These are phyloP conservation scores for Micronisus gabar DNA, from an alignment of 2,113 vertebrate genomes.

Conservation along the genomic window DNA sequence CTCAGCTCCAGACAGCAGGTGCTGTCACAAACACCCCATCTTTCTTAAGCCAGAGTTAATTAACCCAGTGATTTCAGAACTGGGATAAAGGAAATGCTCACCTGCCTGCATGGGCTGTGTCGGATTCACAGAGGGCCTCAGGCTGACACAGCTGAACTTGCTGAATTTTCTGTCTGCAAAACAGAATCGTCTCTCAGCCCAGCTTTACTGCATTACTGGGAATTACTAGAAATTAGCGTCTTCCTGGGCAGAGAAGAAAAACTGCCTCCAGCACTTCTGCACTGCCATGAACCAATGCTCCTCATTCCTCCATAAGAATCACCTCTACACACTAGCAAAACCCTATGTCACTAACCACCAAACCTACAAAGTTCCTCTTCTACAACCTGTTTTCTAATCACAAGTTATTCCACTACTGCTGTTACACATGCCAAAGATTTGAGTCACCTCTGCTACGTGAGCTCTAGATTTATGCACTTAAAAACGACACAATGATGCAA, in stretches of 20 bases:
- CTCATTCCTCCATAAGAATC: background rate
- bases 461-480: background rate
- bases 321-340: background rate
- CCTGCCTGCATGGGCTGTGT: background rate
- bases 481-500: background rate
- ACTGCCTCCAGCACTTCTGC: background rate
- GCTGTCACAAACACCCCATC: background rate
- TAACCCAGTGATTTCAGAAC: background rate
- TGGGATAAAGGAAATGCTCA: background rate
- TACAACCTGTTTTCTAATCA: background rate
- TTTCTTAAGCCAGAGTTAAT: background rate
- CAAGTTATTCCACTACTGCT: background rate
- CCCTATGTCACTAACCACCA: background rate
- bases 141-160: background rate
- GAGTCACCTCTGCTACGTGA: background rate
- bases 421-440: background rate
- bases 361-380: background rate
- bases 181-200: background rate
- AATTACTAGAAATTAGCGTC: background rate
- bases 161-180: background rate
- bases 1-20: background rate
- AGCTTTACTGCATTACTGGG: background rate
- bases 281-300: background rate
- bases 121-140: background rate
- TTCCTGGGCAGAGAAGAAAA: background rate